Conservation (phyloP, 2,113 vertebrate species). For the Eira barbara region DNA sequence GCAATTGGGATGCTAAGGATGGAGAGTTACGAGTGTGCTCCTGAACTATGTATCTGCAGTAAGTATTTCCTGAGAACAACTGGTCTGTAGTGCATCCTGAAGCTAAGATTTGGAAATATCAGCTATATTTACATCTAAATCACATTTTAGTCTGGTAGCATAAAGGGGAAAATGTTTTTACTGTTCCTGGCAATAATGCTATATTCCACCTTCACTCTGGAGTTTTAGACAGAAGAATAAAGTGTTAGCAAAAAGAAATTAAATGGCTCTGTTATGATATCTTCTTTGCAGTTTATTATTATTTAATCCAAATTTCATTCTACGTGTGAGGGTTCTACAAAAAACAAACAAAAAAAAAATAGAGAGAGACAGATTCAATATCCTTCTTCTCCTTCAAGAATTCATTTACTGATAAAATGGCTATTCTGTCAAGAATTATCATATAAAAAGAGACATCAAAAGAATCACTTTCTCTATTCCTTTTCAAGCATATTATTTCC, state of each 20-base stretch:
- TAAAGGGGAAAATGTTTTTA: conserved; percentile 8
- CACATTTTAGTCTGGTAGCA: neutral
- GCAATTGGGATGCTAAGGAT: neutral
- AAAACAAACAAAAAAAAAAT: neutral
- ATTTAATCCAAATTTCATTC: conserved; percentile 64
- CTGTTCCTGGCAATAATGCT: neutral
- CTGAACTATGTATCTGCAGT: neutral
- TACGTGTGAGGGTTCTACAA: neutral
- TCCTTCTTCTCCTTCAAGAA: conserved; percentile 37
- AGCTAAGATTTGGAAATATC: conserved; percentile 15
- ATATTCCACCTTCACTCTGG: conserved; percentile 37
- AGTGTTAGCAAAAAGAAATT: neutral
- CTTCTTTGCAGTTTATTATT: conserved; percentile 47
- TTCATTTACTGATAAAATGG: conserved; percentile 66
- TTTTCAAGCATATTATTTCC: conserved; percentile 53
- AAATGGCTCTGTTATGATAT: conserved; percentile 7
- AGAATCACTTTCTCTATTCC: conserved; percentile 50
- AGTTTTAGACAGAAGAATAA: conserved; percentile 5
- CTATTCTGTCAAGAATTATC: conserved; percentile 65
- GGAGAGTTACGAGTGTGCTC: neutral
- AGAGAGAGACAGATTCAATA: neutral
- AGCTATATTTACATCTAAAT: conserved; percentile 25
- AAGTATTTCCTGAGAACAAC: neutral
- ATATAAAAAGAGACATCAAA: conserved; percentile 58
- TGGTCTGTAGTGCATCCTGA: neutral